Evolutionary conservation across 2,797 vertebrate species (phyloP), one percentile per base, ranked within the genome.

Genomic region (Fratercula arctica): DNA sequence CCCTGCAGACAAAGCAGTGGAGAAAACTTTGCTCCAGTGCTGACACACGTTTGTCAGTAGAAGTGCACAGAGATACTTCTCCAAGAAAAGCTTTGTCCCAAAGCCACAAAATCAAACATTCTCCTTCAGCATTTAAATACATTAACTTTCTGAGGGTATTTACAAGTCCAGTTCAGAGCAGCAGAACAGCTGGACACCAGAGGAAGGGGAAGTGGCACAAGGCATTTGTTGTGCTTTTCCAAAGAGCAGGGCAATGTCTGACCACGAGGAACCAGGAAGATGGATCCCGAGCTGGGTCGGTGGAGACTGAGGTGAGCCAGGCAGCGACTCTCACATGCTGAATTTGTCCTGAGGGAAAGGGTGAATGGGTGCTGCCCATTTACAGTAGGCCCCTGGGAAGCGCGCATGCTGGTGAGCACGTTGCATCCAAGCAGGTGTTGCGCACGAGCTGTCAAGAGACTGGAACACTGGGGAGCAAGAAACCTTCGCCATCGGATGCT

Each of bases 101-200:
- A 95, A 94, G 92, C 95, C 95, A 96, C 77, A 24, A 96, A 95
- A 93, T 97, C 94, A 96, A 93, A 97, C 96, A 96, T 97, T 95
- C 95, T 96, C 96, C 95, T 96, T 97, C 88, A 91, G 94, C 94
- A 92, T 94, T 97, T 97, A 97, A 97, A 97, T 97, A 97, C 84
- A 93, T 96, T 91, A 94, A 96, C 87, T 90, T 95, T 95, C 88
- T 61, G 92, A 96, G 74, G 54, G 43, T 92, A 97, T 97, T 87
- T 97, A 97, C 97, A 97, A 84, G 81, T 97, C 95, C 95, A 94
- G 89, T 96, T 97, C 73, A 85, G 91, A 97, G 96, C 94, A 97
- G 97, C 96, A 97, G 90, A 96, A 93, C 53, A 77, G 92, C 83
- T 21, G 92, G 85, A 89, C 94, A 93, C 76, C 29, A 13, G 56